Base-by-base conservation (phyloP, 2,113 vertebrate genomes). In the Ailuropoda melanoleuca region DNA sequence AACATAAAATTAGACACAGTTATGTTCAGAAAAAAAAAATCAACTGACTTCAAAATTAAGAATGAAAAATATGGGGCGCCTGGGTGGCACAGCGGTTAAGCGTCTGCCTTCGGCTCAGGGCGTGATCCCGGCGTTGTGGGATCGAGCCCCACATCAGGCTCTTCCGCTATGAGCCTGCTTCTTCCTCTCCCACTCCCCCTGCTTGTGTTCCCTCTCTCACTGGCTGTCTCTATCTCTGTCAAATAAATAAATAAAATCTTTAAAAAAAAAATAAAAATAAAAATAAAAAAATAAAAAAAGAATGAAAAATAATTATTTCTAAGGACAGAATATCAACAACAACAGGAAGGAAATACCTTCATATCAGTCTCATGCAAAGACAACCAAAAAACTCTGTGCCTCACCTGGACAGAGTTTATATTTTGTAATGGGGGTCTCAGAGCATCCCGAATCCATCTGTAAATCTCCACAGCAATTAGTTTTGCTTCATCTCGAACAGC, bases 401-500 rank as follows among this genome's bases (percentile, higher is more conserved):
- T 97, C 64, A 99, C 99, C 99, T 99, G 99, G 68, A 99, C 99
- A 95, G 99, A 99, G 98, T 99, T 99, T 84, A 99, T 99, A 93
- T 99, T 99, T 98, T 99, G 99, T 93, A 99, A 96, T 0, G 99
- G 99, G 74, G 99, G 98, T 94, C 99, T 99, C 95, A 99, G 98
- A 50, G 99, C 99, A 98, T 99, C 99, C 92, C 99, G 98, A 98
- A 99, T 99, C 99, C 99, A 99, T 85, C 99, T 99, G 97, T 99
- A 99, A 92, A 99, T 99, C 98, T 99, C 99, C 48, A 99, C 98
- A 60, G 99, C 99, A 55, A 99, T 99, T 85, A 99, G 98, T 98
- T 99, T 99, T 98, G 99, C 99, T 98, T 99, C 99, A 58, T 99
- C 99, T 97, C 99, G 98, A 98, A 99, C 99, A 0, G 99, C 99